Conservation (phyloP, 1,140 invertebrate genomes). For the Helicoverpa armigera region DNA sequence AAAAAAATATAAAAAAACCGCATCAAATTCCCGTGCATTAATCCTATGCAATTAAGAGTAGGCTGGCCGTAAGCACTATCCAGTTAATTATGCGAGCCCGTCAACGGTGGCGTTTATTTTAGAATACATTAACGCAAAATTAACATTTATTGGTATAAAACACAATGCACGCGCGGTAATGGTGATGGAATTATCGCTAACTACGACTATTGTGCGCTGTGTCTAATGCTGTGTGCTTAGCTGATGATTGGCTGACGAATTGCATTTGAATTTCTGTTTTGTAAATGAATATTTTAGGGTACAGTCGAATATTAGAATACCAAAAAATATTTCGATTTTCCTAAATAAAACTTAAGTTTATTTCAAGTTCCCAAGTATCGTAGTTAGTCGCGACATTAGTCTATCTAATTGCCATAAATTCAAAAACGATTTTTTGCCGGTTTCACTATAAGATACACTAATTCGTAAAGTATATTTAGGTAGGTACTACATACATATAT, state of each 20-base stretch:
- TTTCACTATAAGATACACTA: too few relatives aligned
- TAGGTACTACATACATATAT: too few relatives aligned
- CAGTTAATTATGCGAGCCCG: conserved; percentile 66
- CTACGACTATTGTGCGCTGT: conserved; percentile 34
- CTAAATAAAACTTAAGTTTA: too few relatives aligned
- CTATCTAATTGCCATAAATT: too few relatives aligned
- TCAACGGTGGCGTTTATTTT: conserved; percentile 62
- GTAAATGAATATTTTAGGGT: not conserved
- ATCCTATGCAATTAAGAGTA: conserved; percentile 38
- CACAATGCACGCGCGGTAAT: conserved; percentile 23
- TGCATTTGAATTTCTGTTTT: not conserved
- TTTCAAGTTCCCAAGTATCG: too few relatives aligned
- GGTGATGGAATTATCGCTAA: conserved; percentile 47
- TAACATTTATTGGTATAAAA: conserved; percentile 58
- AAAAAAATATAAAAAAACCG: not conserved
- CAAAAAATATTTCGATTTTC: too few relatives aligned
- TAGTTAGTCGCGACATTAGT: too few relatives aligned
- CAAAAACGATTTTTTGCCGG: too few relatives aligned
- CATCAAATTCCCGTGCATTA: conserved; percentile 11
- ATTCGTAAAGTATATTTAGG: too few relatives aligned
- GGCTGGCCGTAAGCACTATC: conserved; percentile 46
- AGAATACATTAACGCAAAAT: conserved; percentile 60
- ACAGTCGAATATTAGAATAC: too few relatives aligned
- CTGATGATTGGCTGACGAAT: conserved; percentile 2
- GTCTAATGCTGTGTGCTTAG: conserved; percentile 38